Percentiles rank a stretch among this genome's conserved stretches.
Evolutionary conservation across 2,888 invertebrate genomes (phyloP).

Genomic region (Eucriotettix oculatus): DNA sequence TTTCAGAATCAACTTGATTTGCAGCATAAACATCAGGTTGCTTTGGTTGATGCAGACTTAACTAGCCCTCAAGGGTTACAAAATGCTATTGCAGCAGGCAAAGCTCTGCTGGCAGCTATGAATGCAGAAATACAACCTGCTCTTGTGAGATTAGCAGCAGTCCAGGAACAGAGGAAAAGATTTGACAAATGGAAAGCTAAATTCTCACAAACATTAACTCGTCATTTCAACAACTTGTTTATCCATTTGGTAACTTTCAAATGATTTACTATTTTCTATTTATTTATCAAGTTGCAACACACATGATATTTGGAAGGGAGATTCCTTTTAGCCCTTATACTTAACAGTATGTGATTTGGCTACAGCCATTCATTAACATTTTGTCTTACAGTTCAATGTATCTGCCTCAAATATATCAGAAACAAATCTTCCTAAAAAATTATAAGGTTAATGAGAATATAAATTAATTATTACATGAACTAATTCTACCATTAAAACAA

Average conservation of each 20-base stretch:
- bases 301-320: too few species aligned
- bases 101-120: constrained; percentile 57
- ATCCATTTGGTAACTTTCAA: constrained; percentile 57
- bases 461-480: too few species aligned
- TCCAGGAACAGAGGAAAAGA: constrained; percentile 62
- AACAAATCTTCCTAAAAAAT: too few species aligned
- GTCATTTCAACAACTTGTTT: constrained; percentile 87
- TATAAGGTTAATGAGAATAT: too few species aligned
- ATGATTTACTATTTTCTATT: constrained; percentile 1
- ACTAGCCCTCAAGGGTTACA: constrained; percentile 41
- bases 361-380: too few species aligned
- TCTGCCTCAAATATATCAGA: too few species aligned
- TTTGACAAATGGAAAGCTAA: constrained; percentile 61
- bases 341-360: too few species aligned
- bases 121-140: constrained; percentile 47
- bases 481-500: too few species aligned
- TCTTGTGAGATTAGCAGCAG: constrained; percentile 48
- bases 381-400: too few species aligned
- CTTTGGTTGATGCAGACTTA: constrained; percentile 56
- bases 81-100: constrained; percentile 51
- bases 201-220: constrained; percentile 67
- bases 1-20: constrained; percentile 50
- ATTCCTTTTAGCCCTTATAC: too few species aligned
- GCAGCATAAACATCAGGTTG: constrained; percentile 44
- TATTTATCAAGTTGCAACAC: too few species aligned